Evolutionary conservation across 2,797 vertebrate genomes (phyloP).

Genomic region (Chiroxiphia lanceolata): DNA sequence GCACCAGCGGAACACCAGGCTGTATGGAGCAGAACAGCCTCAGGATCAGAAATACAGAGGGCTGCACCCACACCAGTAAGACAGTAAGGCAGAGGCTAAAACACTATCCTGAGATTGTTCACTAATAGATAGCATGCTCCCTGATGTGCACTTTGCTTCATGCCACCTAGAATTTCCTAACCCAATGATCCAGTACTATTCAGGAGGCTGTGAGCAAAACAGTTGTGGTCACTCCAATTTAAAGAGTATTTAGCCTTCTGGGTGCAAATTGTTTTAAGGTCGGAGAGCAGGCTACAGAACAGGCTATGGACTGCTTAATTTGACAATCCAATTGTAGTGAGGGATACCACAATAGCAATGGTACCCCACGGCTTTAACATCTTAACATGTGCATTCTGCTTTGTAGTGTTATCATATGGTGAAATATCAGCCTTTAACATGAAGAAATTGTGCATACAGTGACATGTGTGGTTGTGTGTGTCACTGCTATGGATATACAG

Average conservation of each 20-base stretch:
- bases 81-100: neutral
- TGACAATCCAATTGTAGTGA: neutral
- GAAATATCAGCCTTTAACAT: neutral
- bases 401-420: neutral
- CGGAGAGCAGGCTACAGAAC: neutral
- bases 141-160: fast-evolving
- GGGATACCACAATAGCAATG: neutral
- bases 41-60: neutral
- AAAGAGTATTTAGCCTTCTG: neutral
- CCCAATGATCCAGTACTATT: neutral
- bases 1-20: neutral
- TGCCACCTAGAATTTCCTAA: neutral
- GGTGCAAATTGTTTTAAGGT: neutral
- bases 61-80: neutral
- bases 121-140: neutral
- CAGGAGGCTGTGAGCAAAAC: neutral
- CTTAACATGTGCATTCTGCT: neutral
- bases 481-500: neutral
- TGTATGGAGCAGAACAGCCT: neutral
- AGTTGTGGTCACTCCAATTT: neutral
- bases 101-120: neutral
- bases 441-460: neutral
- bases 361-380: neutral
- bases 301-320: neutral
- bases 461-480: fast-evolving